Evolutionary conservation across 2,888 invertebrate species (phyloP), one percentile per base, ranked within the genome.

Genomic region (Melinaea marsaeus): DNA sequence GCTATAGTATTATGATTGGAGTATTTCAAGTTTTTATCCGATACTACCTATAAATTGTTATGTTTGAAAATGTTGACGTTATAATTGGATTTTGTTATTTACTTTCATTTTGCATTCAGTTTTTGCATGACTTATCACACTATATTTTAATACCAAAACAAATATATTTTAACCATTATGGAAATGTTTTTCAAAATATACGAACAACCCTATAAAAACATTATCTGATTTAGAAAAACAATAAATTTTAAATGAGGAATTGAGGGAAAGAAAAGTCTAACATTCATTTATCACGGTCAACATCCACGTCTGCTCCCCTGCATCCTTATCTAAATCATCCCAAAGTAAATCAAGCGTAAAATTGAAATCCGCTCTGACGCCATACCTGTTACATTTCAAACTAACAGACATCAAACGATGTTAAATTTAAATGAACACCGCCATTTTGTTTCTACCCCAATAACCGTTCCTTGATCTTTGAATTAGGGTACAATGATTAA

Each of bases 261-360:
- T 32, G 51, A 51, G 3, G 51, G 51, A 32, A 32, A 22, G 51
- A 32, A 32, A 9, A 51, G 7, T 62, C 56, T 59, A 47, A 55
- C 35, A 62, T 66, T 64, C 63, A 71, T 70, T 68, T 65, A 70
- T 70, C 34, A 55, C n/a, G 55, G 32, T 9, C 33, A 45, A 55
- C 58, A 55, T 58, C 51, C 57, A 47, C 56, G 56, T 60, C 60
- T 51, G 42, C 68, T 61, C 58, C 59, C 45, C 63, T 57, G 55
- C 48, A 60, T 45, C 67, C 72, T 79, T 81, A 83, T 83, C 84
- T 79, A 76, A 81, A 79, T 79, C 79, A 81, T 79, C 75, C 77
- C 76, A 71, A 76, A 80, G 83, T 83, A 83, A 87, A 87, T 88
- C 86, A 86, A 77, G 79, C 79, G 84, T 84, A 86, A 88, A 89